phyloP scores from a whole-genome alignment of 2,113 vertebrate genomes.

The Callocephalon fimbriatum region DNA sequence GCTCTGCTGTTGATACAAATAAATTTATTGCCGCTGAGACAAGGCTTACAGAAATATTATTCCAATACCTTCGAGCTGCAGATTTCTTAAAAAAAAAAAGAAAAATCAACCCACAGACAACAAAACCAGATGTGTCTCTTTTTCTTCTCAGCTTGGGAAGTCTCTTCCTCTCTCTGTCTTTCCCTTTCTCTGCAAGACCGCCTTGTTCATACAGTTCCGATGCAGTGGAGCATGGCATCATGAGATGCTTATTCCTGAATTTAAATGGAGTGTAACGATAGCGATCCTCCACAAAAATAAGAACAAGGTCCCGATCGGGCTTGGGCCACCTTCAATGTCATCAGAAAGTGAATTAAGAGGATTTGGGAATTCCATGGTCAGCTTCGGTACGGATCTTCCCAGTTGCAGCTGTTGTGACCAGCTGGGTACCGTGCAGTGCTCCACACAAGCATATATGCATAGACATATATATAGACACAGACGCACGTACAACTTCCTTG shows the following conservation, averaged over 20 bases:
- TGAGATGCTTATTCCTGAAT: conserved; percentile 68
- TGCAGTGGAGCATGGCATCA: conserved; percentile 69
- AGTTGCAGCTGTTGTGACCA: not conserved
- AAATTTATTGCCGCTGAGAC: conserved; percentile 17
- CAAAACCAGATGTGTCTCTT: conserved; percentile 3
- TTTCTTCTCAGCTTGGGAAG: conserved; percentile 41
- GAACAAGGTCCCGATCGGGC: not conserved
- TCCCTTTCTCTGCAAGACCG: conserved; percentile 34
- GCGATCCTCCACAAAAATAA: conserved; percentile 7
- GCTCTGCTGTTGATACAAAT: conserved; percentile 32
- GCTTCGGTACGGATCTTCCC: not conserved
- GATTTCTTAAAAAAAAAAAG: conserved; percentile 1
- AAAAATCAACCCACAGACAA: not conserved
- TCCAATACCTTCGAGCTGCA: conserved; percentile 41
- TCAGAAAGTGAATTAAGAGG: conserved; percentile 51
- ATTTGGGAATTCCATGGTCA: conserved; percentile 57
- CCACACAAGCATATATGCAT: not conserved
- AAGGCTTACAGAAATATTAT: conserved; percentile 48
- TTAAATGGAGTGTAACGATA: conserved; percentile 50
- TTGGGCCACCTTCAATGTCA: conserved; percentile 51
- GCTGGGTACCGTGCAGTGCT: not conserved
- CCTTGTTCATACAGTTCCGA: conserved; percentile 59
- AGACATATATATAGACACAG: conserved; percentile 8
- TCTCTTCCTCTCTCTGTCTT: conserved; percentile 11
- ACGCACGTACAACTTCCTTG: conserved; percentile 35